Base-by-base conservation (phyloP, 92 coral and sea anemone species). In the Ricordea florida region DNA sequence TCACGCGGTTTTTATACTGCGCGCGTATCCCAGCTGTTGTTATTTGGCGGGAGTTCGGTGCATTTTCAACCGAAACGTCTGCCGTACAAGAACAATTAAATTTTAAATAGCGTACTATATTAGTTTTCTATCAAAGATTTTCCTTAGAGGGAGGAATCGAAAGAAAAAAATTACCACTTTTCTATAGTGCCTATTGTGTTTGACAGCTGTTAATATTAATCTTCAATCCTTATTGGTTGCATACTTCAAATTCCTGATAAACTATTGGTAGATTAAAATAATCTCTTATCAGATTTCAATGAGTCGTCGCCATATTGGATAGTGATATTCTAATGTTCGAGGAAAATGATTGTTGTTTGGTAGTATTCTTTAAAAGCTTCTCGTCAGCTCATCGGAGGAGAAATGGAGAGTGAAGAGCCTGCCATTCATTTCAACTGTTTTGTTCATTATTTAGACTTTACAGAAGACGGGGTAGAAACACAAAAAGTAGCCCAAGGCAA, bases 181-280 rank as follows among this genome's bases (percentile, higher is more conserved):
- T n/a, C n/a, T n/a, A n/a, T n/a, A n/a, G n/a, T n/a, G n/a, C n/a
- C n/a, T n/a, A n/a, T n/a, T n/a, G n/a, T n/a, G n/a, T 38, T 13
- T 72, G 89, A 57, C 93, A 88, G 85, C 85, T 88, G 93, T 68
- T 88, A 88, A 71, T 83, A 78, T 72, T 84, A 38, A 60, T 73
- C 81, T 83, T 88, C 89, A 88, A 88, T 65, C 79, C 86, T 72
- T 77, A 88, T 88, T 88, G 93, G 93, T 72, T 72, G 66, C 76
- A 23, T 22, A 43, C 41, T 17, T 69, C 57, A 35, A 60, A 57
- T 77, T 71, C 76, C 50, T 66, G 93, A 53, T 70, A 45, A 88
- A 42, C 77, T 81, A 88, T 88, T 88, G 93, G 93, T 66, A 83
- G 93, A 88, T 78, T 68, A 77, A 66, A 83, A 88, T 88, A 78